Conservation (phyloP, 2,888 invertebrate species). For the Sarcophaga subvicina region DNA sequence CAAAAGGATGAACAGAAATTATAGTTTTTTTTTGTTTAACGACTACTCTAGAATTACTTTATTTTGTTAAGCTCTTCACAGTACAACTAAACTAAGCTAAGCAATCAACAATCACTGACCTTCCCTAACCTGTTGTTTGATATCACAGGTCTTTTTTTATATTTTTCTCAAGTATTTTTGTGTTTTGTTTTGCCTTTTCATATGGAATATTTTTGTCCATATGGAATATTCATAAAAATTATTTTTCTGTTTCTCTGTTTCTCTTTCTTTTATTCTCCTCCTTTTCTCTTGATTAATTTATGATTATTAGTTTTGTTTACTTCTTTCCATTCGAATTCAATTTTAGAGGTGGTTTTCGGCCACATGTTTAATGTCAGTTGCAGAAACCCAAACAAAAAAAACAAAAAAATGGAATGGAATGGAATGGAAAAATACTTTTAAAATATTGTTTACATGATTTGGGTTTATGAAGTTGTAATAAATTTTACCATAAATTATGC, state of each 20-base stretch:
- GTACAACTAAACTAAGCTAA: too few species aligned
- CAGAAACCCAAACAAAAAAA: background rate
- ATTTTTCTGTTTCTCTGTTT: background rate
- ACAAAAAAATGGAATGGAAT: too few species aligned
- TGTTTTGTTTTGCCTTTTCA: background rate
- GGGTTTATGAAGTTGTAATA: slow-evolving; percentile 29
- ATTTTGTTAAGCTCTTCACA: background rate
- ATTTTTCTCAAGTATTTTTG: too few species aligned
- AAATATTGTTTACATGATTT: slow-evolving; percentile 27
- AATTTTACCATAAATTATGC: too few species aligned
- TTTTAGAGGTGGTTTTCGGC: slow-evolving; percentile 32
- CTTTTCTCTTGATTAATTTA: background rate
- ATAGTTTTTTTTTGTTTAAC: too few species aligned
- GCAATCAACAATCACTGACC: slow-evolving; percentile 62
- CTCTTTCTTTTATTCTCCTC: background rate
- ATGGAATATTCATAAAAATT: too few species aligned
- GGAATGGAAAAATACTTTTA: background rate
- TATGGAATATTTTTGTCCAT: background rate
- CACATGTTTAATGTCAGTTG: slow-evolving; percentile 48
- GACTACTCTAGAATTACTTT: slow-evolving; percentile 18
- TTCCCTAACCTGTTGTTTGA: slow-evolving; percentile 60
- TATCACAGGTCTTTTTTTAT: slow-evolving; percentile 20
- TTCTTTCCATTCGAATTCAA: background rate
- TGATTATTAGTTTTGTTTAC: background rate
- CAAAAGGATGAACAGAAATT: too few species aligned